Conservation (phyloP, 2,888 invertebrate genomes). For the Amphipyra tragopoginis region DNA sequence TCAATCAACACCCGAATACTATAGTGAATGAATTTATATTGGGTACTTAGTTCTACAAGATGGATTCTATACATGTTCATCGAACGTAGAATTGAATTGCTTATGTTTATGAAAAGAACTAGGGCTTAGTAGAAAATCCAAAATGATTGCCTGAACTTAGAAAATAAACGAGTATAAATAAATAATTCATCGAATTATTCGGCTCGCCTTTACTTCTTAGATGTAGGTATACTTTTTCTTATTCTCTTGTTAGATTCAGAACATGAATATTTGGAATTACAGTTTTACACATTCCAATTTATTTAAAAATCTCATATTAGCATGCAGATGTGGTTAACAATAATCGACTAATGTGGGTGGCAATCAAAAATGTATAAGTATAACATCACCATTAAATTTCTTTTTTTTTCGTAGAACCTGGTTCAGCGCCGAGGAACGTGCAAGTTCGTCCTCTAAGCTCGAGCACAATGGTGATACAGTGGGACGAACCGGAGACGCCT, state of each 20-base stretch:
- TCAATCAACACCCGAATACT: constrained; percentile 7
- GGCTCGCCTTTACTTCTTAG: constrained; percentile 1
- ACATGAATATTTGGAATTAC: background rate
- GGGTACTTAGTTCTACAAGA: constrained; percentile 8
- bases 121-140: constrained; percentile 8
- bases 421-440: constrained; percentile 98
- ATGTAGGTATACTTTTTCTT: background rate
- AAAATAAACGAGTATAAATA: constrained; percentile 19
- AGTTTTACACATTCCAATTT: background rate
- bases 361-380: background rate
- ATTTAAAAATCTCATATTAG: constrained; percentile 2
- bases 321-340: constrained; percentile 46
- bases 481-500: constrained; percentile 99
- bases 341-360: constrained; percentile 36
- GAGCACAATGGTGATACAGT: constrained; percentile 98
- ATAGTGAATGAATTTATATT: constrained; percentile 22
- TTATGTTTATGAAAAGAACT: constrained; percentile 25
- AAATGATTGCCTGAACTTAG: constrained; percentile 7
- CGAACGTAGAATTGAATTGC: constrained; percentile 22
- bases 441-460: constrained; percentile 98
- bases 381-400: constrained; percentile 10
- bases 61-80: constrained; percentile 12
- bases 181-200: constrained; percentile 8
- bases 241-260: constrained; percentile 9
- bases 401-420: constrained; percentile 93